Evolutionary conservation across 2,888 invertebrate species (phyloP), one percentile per base, ranked within the genome.

Genomic region (Drosophila kanekoi): DNA sequence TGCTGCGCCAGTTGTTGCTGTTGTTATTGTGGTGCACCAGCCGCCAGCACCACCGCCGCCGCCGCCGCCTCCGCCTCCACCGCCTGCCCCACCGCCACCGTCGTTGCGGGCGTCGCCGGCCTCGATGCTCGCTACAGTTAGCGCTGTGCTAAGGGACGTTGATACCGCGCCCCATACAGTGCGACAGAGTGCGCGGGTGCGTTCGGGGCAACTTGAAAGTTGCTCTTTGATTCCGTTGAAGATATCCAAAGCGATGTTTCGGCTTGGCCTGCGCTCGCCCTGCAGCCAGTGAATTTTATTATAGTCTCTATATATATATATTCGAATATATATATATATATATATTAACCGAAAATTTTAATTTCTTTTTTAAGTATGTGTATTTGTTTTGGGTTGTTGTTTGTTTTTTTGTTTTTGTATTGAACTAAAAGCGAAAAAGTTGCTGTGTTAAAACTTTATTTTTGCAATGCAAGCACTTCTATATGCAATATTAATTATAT

Each of bases 181-280:
- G 77, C 91, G 91, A 74, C 91, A 92, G 72, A 91, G 85, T 69
- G 85, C 80, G 54, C 89, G 84, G 63, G 91, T 89, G 80, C 91
- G 91, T 83, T 91, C 91, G 72, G 92, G 92, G 92, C 92, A 92
- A 92, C 92, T 92, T 86, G 91, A 90, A 70, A 92, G 92, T 92
- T 92, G 92, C 92, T 90, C 92, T 89, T 89, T 91, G 68, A 92
- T 72, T 79, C 89, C 90, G 86, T 89, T 90, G 81, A 92, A 89
- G 81, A 92, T 90, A 91, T 92, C 92, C 92, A 92, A 92, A 92
- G 83, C 81, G 87, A 70, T 68, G 68, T 68, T 76, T 64, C 54
- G 58, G 72, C 52, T 69, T 56, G 37, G 57, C 58, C 58, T 69
- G 74, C 52, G 59, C 40, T 77, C 63, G 58, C 68, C 72, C 63